Evolutionary conservation across 2,888 invertebrate genomes (phyloP).

Genomic region (Apamea monoglypha): DNA sequence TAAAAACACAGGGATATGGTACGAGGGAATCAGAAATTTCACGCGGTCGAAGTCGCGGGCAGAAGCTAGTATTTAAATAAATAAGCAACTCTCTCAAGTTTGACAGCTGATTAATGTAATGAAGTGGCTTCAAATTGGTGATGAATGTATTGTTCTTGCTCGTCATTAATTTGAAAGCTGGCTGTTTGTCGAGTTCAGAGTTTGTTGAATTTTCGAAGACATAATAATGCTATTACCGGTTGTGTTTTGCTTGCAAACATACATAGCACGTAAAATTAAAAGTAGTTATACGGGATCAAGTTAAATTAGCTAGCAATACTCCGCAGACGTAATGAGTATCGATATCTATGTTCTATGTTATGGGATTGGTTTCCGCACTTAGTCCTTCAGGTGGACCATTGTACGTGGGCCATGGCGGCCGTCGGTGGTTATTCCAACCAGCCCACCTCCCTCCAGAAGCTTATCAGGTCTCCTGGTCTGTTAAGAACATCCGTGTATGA

Average conservation of each 20-base stretch:
- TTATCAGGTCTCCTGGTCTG: no score
- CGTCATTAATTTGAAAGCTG: constrained; percentile 35
- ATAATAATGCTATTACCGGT: neutral
- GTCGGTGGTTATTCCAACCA: no score
- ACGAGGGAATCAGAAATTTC: no score
- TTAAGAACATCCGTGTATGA: no score
- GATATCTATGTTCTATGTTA: no score
- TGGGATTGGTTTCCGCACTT: no score
- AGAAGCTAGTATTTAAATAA: constrained; percentile 6
- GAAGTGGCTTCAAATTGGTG: constrained; percentile 55
- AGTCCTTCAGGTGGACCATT: no score
- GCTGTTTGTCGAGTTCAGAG: neutral
- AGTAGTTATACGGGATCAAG: neutral
- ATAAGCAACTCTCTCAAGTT: constrained; percentile 43
- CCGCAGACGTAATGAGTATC: neutral
- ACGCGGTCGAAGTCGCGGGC: neutral
- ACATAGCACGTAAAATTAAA: neutral
- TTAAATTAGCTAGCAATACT: neutral
- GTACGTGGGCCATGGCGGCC: no score
- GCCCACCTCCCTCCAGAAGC: no score
- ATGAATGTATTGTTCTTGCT: constrained; percentile 50
- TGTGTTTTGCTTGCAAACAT: neutral
- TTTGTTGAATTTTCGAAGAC: constrained; percentile 7
- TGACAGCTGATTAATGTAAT: constrained; percentile 63
- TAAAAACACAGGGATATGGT: no score